Conservation (phyloP, 1,140 invertebrate species). For the Cyphomyrmex costatus region DNA sequence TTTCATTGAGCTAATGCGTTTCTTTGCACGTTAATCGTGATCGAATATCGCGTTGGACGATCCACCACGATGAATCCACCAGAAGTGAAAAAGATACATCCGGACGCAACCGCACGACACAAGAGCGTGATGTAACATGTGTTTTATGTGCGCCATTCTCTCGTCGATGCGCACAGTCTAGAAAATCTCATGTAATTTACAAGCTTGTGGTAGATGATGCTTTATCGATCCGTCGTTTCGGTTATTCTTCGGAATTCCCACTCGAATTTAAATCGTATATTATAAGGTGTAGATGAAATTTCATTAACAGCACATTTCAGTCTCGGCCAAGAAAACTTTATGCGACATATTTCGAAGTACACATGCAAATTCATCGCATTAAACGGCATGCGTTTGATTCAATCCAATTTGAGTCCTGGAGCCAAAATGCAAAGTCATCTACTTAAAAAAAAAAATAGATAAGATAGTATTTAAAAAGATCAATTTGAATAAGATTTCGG, state of each 20-base stretch:
- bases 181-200: slow-evolving; percentile 19
- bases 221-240: slow-evolving; percentile 10
- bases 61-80: neutral
- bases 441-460: too few relatives aligned
- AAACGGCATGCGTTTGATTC: slow-evolving; percentile 13
- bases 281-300: slow-evolving; percentile 22
- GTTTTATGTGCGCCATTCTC: neutral
- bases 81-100: neutral
- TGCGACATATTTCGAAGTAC: slow-evolving; percentile 1
- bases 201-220: neutral
- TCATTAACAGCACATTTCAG: slow-evolving; percentile 32
- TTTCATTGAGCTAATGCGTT: neutral
- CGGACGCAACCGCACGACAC: neutral
- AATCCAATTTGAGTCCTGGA: too few relatives aligned
- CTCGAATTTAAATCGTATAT: neutral
- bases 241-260: neutral
- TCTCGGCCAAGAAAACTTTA: slow-evolving; percentile 33
- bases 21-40: neutral
- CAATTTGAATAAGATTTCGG: too few relatives aligned
- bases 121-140: neutral
- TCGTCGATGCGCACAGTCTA: neutral
- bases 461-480: too few relatives aligned
- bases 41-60: neutral
- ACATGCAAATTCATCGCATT: neutral
- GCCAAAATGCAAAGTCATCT: too few relatives aligned